These are phyloP conservation scores for Emys orbicularis DNA, from an alignment of 2,797 vertebrate genomes.

Conservation along the genomic window DNA sequence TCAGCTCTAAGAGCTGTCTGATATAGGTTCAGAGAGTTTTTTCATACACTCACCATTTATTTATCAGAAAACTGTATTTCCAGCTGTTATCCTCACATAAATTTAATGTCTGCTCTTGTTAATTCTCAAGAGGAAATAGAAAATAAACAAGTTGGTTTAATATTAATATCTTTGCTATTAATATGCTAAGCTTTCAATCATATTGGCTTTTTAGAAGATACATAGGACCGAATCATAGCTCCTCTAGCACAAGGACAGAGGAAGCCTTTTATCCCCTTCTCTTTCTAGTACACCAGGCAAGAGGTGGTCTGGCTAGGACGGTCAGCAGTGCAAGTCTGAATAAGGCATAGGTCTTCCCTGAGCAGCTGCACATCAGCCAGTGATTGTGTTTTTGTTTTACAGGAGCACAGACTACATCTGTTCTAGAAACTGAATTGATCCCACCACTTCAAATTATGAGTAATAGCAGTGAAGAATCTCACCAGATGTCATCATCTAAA, in stretches of 20 bases:
- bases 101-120: not conserved
- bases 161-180: not conserved
- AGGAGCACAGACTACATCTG: not conserved
- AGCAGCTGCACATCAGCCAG: not conserved
- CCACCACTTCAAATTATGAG: not conserved
- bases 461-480: not conserved
- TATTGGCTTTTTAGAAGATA: not conserved
- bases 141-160: not conserved
- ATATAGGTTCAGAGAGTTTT: not conserved
- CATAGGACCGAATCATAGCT: not conserved
- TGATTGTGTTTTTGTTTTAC: not conserved
- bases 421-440: not conserved
- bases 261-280: not conserved
- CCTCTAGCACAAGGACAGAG: not conserved
- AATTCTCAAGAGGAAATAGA: not conserved
- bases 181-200: not conserved
- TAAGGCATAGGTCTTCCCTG: not conserved
- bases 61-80: not conserved
- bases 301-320: not conserved
- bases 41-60: not conserved
- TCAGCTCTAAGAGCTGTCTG: not conserved
- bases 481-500: not conserved
- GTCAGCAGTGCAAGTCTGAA: not conserved
- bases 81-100: not conserved
- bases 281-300: not conserved